These are phyloP conservation scores for Therioaphis trifolii DNA, from an alignment of 2,888 invertebrate genomes.

Conservation along the genomic window DNA sequence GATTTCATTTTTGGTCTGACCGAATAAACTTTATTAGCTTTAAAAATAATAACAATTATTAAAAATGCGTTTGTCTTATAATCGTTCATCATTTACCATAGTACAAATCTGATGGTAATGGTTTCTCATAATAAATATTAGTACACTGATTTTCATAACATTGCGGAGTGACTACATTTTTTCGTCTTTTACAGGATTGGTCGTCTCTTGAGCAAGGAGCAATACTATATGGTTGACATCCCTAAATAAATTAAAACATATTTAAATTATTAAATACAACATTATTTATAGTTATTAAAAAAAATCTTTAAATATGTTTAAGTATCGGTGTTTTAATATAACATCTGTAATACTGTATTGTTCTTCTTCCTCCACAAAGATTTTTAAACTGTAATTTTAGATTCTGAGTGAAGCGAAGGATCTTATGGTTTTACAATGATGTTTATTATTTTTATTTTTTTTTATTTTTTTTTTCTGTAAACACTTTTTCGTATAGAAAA, in stretches of 20 bases:
- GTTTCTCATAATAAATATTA: slow-evolving; percentile 27
- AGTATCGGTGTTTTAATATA: too few relatives aligned
- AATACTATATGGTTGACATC: slow-evolving; percentile 63
- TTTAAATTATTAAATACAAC: too few relatives aligned
- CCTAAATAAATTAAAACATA: slow-evolving; percentile 51
- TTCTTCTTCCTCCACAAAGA: too few relatives aligned
- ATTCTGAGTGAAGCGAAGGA: too few relatives aligned
- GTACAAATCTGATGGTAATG: slow-evolving; percentile 42
- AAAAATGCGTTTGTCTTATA: background rate
- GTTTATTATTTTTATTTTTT: too few relatives aligned
- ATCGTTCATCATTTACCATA: slow-evolving; percentile 33
- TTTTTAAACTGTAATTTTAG: too few relatives aligned
- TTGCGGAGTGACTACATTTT: slow-evolving; percentile 7
- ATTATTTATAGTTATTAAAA: too few relatives aligned
- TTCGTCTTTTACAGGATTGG: background rate
- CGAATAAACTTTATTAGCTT: slow-evolving; percentile 41
- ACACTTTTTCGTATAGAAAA: too few relatives aligned
- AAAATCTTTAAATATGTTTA: too few relatives aligned
- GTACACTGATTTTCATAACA: slow-evolving; percentile 41
- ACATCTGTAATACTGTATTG: too few relatives aligned
- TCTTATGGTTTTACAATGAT: too few relatives aligned
- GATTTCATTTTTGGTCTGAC: slow-evolving; percentile 35
- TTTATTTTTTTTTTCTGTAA: too few relatives aligned
- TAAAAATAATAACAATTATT: background rate
- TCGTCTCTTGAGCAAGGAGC: slow-evolving; percentile 23